Conservation (phyloP, 2,797 vertebrate species). For the Allobates femoralis region DNA sequence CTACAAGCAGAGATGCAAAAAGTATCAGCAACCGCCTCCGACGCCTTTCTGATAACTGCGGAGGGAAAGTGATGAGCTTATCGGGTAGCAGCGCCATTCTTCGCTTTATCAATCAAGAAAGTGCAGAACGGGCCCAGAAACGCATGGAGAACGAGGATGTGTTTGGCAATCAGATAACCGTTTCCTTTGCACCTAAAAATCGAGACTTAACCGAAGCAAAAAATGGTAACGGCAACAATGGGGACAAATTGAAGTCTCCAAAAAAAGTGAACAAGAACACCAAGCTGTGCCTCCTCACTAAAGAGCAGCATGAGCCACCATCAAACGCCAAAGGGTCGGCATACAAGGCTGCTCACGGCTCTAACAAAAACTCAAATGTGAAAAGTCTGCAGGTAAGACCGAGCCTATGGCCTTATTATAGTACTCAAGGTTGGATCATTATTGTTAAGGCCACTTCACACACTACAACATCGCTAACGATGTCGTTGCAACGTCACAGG, state of each 20-base stretch:
- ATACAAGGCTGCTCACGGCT: constrained; percentile 79
- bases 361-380: constrained; percentile 83
- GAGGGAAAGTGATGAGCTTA: constrained; percentile 94
- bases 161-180: constrained; percentile 89
- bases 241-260: constrained; percentile 90
- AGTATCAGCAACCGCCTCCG: constrained; percentile 91
- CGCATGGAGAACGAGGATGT: constrained; percentile 99
- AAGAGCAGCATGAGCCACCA: constrained; percentile 81
- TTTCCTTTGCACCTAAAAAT: constrained; percentile 87
- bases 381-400: constrained; percentile 86
- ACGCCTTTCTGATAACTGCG: constrained; percentile 96
- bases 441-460: neutral
- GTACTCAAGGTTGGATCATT: neutral
- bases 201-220: constrained; percentile 78
- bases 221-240: constrained; percentile 71
- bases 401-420: neutral
- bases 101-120: constrained; percentile 89
- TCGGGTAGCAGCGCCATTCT: constrained; percentile 89
- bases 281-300: constrained; percentile 81
- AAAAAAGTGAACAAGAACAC: constrained; percentile 82
- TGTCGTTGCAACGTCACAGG: too few relatives aligned
- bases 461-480: too few relatives aligned
- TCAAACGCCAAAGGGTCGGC: constrained; percentile 79
- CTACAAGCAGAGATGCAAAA: constrained; percentile 91
- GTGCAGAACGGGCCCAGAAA: constrained; percentile 91